Evolutionary conservation across 1,140 invertebrate genomes (phyloP), one percentile per base, ranked within the genome.

Genomic region (Saccostrea echinata): DNA sequence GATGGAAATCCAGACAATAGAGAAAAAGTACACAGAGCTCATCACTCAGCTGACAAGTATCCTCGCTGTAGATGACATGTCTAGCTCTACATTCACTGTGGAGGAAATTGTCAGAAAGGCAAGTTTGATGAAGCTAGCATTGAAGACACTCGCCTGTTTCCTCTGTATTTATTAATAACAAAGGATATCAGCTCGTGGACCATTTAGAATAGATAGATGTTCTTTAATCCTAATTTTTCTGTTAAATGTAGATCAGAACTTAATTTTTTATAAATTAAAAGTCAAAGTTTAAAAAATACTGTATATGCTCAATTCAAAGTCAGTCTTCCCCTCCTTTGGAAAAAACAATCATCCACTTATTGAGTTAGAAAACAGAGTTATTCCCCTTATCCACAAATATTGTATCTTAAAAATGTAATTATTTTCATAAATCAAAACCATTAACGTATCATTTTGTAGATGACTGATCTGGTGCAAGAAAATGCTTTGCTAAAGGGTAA

Each of bases 401-500:
- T 30, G 3, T 30, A 12, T 16, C 68, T 30, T 30, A 43, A 43
- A 43, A 6, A 43, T 43, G 43, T 43, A 43, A 43, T 43, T 43
- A 43, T 9, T 43, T 43, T 43, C 35, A 43, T 43, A 43, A 43
- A 43, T 43, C 35, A 3, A 43, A 43, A 6, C 35, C 6, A 43
- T 71, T 85, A 21, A 11, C 52, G 51, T 82, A 27, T 55, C 11
- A 91, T 33, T 30, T 92, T 92, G 11, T 89, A 95, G 94, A 84
- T 95, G 33, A 92, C 91, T 84, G 94, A 94, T 88, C 86, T 93
- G 53, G 90, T 93, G 6, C 92, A 94, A 85, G 95, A 95, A 85
- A 95, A 95, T 91, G 93, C 94, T 8, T 91, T 94, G 88, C 88
- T 95, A 33, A 95, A 93, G 84, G 94, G 95, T 11, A 94, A 94